Conservation (phyloP, 2,113 vertebrate species). For the Dicrurus megarhynchus region DNA sequence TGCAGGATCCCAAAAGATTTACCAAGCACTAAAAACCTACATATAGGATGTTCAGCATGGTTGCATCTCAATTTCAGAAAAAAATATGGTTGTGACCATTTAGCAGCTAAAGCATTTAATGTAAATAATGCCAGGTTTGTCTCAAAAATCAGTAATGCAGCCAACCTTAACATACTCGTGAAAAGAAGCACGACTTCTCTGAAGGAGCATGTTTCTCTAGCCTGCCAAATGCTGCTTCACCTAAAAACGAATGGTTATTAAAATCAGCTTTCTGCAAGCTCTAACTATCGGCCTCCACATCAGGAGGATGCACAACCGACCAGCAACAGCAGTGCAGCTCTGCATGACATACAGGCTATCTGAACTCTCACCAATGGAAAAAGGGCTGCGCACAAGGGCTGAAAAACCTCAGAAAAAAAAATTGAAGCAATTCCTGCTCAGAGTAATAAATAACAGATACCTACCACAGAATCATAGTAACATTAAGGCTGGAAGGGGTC, state of each 20-base stretch:
- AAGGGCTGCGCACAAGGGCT: fast-evolving
- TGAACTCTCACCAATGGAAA: not conserved
- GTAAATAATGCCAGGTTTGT: not conserved
- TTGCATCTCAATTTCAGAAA: not conserved
- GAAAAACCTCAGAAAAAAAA: not conserved
- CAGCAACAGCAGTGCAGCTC: not conserved
- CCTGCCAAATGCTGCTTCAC: not conserved
- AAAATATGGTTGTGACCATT: not conserved
- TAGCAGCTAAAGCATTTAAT: not conserved
- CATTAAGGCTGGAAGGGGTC: not conserved
- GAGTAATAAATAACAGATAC: not conserved
- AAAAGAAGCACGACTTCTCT: not conserved
- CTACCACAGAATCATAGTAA: not conserved
- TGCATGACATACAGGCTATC: not conserved
- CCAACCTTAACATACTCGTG: not conserved
- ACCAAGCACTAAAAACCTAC: not conserved
- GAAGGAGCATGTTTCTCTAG: not conserved
- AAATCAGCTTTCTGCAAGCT: not conserved
- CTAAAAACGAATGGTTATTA: not conserved
- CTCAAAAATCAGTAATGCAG: not conserved
- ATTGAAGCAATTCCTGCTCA: not conserved
- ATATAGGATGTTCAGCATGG: not conserved
- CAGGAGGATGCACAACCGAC: not conserved
- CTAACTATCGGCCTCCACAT: not conserved
- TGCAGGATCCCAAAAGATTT: not conserved